Conservation (phyloP, 2,888 invertebrate species). For the Brachylomia viminalis region DNA sequence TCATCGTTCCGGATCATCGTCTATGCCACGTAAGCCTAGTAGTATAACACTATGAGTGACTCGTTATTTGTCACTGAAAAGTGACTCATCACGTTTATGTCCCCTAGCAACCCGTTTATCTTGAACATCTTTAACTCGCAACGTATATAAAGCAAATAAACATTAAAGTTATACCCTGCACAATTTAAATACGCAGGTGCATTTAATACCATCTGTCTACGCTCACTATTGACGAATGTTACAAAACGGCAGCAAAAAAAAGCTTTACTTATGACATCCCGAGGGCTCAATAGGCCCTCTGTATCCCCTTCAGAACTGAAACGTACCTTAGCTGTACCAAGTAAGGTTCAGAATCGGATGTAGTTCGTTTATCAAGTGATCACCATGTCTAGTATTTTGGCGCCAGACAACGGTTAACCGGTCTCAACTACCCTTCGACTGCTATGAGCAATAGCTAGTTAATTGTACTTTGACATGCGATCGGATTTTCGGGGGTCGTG, state of each 20-base stretch:
- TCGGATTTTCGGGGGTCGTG: slow-evolving; percentile 56
- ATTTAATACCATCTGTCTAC: slow-evolving; percentile 63
- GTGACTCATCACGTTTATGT: slow-evolving; percentile 36
- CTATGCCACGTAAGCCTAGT: slow-evolving; percentile 1
- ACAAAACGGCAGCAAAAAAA: slow-evolving; percentile 68
- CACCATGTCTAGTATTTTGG: slow-evolving; percentile 79
- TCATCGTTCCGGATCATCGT: slow-evolving; percentile 4
- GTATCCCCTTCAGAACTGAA: slow-evolving; percentile 38
- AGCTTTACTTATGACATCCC: slow-evolving; percentile 63
- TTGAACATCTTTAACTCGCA: slow-evolving; percentile 11
- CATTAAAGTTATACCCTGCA: slow-evolving; percentile 29
- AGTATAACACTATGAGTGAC: slow-evolving; percentile 1
- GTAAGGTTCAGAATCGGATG: slow-evolving; percentile 62
- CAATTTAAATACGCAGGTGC: slow-evolving; percentile 62
- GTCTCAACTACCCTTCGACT: slow-evolving; percentile 72
- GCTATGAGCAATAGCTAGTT: slow-evolving; percentile 70
- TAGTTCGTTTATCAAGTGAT: slow-evolving; percentile 58
- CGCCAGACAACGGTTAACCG: slow-evolving; percentile 84
- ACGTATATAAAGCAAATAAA: slow-evolving; percentile 46
- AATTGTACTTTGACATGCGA: slow-evolving; percentile 73
- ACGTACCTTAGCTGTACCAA: neutral
- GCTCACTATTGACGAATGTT: slow-evolving; percentile 66
- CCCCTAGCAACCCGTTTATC: slow-evolving; percentile 41
- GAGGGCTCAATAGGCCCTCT: slow-evolving; percentile 64
- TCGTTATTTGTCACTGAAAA: slow-evolving; percentile 8